Evolutionary conservation across 2,113 vertebrate species (phyloP), one percentile per base, ranked within the genome.

Genomic region (Hippopotamus amphibius): DNA sequence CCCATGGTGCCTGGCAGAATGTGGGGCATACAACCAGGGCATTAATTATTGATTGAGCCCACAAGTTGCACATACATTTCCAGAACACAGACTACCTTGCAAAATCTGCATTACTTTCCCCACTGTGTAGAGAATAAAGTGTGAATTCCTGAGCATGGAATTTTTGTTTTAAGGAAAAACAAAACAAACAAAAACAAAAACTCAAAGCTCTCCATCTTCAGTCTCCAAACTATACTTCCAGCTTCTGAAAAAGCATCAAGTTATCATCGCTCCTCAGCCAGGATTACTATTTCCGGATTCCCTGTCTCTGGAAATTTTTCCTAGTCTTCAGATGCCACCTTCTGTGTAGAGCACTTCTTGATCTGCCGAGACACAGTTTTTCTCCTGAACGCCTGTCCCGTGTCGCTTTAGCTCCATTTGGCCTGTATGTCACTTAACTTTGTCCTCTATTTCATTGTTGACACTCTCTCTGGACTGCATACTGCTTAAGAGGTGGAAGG

Each of bases 101-200:
- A 79, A 90, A 53, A 46, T 37, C 28, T 76, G 37, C 41, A 43
- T 79, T 83, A 8, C 95, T 88, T 93, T 68, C 37, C 41, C 41
- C 13, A 43, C 3, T 43, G 57, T 46, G 43, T 74, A 82, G 46
- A 88, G 37, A 92, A 79, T 83, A 57, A 82, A 92, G 61, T 33
- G 46, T 63, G 95, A 65, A 90, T 87, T 72, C 33, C 55, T 30
- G 46, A 97, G 55, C 55, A 21, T 63, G 46, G 15, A 92, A 85
- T 81, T 72, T 81, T 81, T 37, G 48, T 81, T 80, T 57, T 57
- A 81, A n/a, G 22, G 33, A 16, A 26, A 55, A 53, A 41, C 41
- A 37, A 66, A 26, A 87, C 6, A 16, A 7, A 43, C 28, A 71
- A 24, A 66, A 86, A 19, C 41, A 65, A 21, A 55, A 30, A n/a